Base-by-base conservation (phyloP, 2,797 vertebrate genomes). In the Melanotaenia nigrans region DNA sequence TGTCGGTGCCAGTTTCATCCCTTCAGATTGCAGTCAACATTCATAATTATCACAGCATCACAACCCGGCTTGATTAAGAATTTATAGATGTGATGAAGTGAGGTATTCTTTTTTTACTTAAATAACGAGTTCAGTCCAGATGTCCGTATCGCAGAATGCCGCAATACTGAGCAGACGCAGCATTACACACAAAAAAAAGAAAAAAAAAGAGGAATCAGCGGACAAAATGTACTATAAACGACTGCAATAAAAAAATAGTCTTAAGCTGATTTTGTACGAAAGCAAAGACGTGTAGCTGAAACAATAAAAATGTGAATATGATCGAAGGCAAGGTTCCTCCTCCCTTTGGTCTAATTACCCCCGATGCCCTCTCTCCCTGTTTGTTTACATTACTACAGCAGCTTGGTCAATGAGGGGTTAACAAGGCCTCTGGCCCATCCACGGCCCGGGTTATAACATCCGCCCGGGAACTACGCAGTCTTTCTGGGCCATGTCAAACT, bases 331-430 rank as follows among this genome's bases (percentile, higher is more conserved):
- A 64, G 24, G 70, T 56, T 79, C 65, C 78, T 85, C 81, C 78
- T 88, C 81, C 87, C 88, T 91, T 91, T 92, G 92, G 91, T 94
- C 92, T 90, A 85, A 92, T 91, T 92, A 90, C 88, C 88, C 91
- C 89, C 73, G 87, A 87, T 91, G 89, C 90, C 90, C 92, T 90
- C 90, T 81, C 83, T 85, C 84, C 73, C 82, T 84, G 92, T 95
- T 95, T 95, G 95, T 95, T 95, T 95, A 95, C 93, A 94, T 95
- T 92, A 89, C 78, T 81, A 69, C 85, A 89, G 83, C 83, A 70
- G 82, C 78, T 71, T 36, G 88, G 94, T 13, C 51, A 18, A 18
- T 82, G 86, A 89, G 30, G 91, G 83, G 93, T 95, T 95, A 95
- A 93, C 84, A 80, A 90, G 94, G 95, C 94, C 95, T 92, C 58